These are phyloP conservation scores for Tethea ocularis DNA, from an alignment of 2,888 invertebrate genomes.

Conservation along the genomic window DNA sequence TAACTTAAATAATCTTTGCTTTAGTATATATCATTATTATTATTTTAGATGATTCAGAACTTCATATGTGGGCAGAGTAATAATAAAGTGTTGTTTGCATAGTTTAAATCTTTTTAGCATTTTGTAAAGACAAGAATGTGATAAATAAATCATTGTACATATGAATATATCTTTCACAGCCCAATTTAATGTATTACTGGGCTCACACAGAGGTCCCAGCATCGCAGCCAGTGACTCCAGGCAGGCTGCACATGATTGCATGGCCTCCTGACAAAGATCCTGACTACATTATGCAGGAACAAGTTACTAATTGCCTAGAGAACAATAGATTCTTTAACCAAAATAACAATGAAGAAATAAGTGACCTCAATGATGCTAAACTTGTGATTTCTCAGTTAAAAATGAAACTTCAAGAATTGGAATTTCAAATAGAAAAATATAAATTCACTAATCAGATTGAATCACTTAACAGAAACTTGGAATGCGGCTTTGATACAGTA, in stretches of 20 bases:
- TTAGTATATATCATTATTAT: not conserved
- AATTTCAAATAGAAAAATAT: conserved; percentile 69
- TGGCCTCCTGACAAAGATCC: conserved; percentile 87
- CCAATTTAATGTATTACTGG: conserved; percentile 96
- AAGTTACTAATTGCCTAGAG: conserved; percentile 44
- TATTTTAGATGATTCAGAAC: not conserved
- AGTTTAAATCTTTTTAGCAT: not conserved
- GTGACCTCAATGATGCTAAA: conserved; percentile 70
- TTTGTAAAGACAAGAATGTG: not conserved
- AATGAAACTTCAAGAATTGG: conserved; percentile 64
- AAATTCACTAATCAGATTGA: conserved; percentile 67
- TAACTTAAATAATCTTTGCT: not conserved
- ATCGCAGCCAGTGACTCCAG: conserved; percentile 88
- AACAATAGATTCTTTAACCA: conserved; percentile 54
- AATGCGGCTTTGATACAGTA: conserved; percentile 50
- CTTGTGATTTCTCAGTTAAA: conserved; percentile 64
- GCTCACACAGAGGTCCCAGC: conserved; percentile 89
- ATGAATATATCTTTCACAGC: conserved; percentile 80
- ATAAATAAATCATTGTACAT: too few species aligned
- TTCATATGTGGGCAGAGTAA: not conserved
- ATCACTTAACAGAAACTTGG: conserved; percentile 62
- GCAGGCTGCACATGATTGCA: conserved; percentile 87
- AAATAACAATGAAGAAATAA: conserved; percentile 71
- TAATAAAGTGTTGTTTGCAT: not conserved
- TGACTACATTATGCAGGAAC: conserved; percentile 49